A percentile compares a stretch with the other conserved stretches of the same genome.
phyloP scores from a whole-genome alignment of 2,113 vertebrate species.

The Turnix velox region DNA sequence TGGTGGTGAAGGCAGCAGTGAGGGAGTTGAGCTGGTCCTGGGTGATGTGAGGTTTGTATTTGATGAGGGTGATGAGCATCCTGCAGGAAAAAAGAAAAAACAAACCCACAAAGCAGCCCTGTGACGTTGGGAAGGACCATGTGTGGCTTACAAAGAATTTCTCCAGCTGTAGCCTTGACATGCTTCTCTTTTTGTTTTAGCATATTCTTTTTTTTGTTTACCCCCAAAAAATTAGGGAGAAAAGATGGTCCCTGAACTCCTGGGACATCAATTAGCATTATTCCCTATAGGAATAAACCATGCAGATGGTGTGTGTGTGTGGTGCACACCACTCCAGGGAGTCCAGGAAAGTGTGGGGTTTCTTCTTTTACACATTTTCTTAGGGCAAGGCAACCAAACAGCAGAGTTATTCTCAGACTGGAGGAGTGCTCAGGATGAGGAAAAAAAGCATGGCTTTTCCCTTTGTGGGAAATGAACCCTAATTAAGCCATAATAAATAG shows the following conservation, averaged over 20 bases:
- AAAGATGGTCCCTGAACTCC: rapidly evolving
- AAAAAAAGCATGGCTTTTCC: background rate
- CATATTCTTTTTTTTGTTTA: background rate
- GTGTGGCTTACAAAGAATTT: rapidly evolving
- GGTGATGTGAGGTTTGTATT: background rate
- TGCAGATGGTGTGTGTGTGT: too few species aligned
- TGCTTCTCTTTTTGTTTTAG: too few species aligned
- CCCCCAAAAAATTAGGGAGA: rapidly evolving
- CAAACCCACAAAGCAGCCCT: background rate
- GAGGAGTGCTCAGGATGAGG: background rate
- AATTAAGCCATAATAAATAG: too few species aligned
- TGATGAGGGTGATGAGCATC: conserved; percentile 34
- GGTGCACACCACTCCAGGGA: rapidly evolving
- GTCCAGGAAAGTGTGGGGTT: rapidly evolving
- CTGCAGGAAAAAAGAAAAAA: conserved; percentile 18
- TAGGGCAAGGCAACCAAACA: background rate
- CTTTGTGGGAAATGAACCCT: background rate
- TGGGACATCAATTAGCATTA: rapidly evolving
- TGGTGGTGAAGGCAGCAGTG: background rate
- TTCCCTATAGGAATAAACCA: rapidly evolving
- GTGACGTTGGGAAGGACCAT: background rate
- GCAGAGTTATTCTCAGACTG: background rate
- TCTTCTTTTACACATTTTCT: too few species aligned
- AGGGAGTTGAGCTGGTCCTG: background rate
- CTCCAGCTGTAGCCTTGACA: rapidly evolving